Evolutionary conservation across 2,113 vertebrate species (phyloP).

Genomic region (Ctenomys sociabilis): DNA sequence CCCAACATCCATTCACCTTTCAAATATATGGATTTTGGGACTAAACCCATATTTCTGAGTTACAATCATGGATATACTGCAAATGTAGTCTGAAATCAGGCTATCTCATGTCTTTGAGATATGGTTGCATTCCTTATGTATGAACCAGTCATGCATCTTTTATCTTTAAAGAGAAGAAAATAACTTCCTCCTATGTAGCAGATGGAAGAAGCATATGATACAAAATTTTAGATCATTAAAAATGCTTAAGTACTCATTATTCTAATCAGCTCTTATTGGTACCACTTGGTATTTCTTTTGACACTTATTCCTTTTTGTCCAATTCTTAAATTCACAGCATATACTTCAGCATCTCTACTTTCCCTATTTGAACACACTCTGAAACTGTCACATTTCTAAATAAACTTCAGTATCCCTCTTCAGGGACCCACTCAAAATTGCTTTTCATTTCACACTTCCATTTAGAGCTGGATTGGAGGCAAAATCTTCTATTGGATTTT

Average conservation of each 20-base stretch:
- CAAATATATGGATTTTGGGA: background rate
- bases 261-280: slow-evolving; percentile 22
- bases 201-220: background rate
- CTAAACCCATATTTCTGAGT: background rate
- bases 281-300: background rate
- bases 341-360: slow-evolving; percentile 16
- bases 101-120: background rate
- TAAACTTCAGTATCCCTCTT: background rate
- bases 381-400: slow-evolving; percentile 57
- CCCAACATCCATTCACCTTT: background rate
- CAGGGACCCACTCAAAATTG: background rate
- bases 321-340: background rate
- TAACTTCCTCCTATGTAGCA: background rate
- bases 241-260: background rate
- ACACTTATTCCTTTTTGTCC: background rate
- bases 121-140: background rate
- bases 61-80: background rate
- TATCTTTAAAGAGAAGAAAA: background rate
- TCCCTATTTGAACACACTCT: background rate
- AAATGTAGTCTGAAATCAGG: background rate
- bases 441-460: slow-evolving; percentile 38
- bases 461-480: slow-evolving; percentile 26
- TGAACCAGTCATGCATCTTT: slow-evolving; percentile 11
- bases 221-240: slow-evolving; percentile 11
- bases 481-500: slow-evolving; percentile 65